These are phyloP conservation scores for Microplitis mediator DNA, from an alignment of 1,140 invertebrate species.

Conservation along the genomic window DNA sequence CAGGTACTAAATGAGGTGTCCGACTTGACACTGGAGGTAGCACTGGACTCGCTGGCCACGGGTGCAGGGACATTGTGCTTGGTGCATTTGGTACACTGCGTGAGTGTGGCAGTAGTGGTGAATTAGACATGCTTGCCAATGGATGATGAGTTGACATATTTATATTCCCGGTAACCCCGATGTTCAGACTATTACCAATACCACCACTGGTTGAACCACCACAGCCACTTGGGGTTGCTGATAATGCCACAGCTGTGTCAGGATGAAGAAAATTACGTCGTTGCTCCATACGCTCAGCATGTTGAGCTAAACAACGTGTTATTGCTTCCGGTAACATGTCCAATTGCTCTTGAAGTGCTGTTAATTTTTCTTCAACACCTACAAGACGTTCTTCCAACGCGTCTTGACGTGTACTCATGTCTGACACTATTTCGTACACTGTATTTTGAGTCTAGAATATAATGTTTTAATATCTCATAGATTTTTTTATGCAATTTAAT, in stretches of 20 bases:
- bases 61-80: constrained; percentile 63
- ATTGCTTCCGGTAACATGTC: constrained; percentile 84
- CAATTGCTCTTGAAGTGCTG: constrained; percentile 77
- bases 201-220: constrained; percentile 41
- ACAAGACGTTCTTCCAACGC: constrained; percentile 85
- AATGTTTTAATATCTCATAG: background rate
- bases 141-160: constrained; percentile 48
- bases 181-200: constrained; percentile 48
- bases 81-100: constrained; percentile 64
- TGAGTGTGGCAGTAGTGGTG: constrained; percentile 66
- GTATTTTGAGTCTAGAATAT: constrained; percentile 88
- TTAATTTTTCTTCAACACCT: constrained; percentile 86
- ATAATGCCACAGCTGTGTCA: constrained; percentile 72
- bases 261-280: constrained; percentile 83
- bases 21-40: constrained; percentile 73
- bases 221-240: constrained; percentile 52
- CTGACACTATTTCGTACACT: constrained; percentile 95
- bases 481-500: background rate
- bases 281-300: constrained; percentile 73
- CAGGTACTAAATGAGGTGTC: constrained; percentile 75
- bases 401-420: constrained; percentile 92
- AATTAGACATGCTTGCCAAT: constrained; percentile 55
- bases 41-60: constrained; percentile 76
- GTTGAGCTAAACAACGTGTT: constrained; percentile 74
- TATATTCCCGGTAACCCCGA: constrained; percentile 48